These are phyloP conservation scores for Tinea trinotella DNA, from an alignment of 2,888 invertebrate species.

Conservation along the genomic window DNA sequence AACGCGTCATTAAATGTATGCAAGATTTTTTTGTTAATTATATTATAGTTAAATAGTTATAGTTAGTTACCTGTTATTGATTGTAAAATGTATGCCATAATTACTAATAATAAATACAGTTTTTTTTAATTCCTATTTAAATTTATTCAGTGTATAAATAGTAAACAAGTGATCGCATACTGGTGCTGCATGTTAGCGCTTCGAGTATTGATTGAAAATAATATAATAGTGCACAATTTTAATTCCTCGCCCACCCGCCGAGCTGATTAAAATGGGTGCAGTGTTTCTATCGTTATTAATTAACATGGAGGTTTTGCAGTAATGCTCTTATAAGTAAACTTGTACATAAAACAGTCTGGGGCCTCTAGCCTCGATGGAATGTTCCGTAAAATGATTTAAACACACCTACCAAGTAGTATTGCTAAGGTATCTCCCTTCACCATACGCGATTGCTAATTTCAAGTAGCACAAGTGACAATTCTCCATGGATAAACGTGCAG, in stretches of 20 bases:
- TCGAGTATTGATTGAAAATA: slow-evolving; percentile 4
- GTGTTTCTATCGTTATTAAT: slow-evolving; percentile 19
- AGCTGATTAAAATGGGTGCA: slow-evolving; percentile 16
- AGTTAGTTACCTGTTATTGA: no score
- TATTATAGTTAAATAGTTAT: no score
- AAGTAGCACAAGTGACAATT: not conserved
- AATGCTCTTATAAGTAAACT: slow-evolving; percentile 18
- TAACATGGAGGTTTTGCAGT: slow-evolving; percentile 14
- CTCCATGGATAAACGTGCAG: no score
- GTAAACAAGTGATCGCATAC: slow-evolving; percentile 32
- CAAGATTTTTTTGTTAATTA: not conserved
- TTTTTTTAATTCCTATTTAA: slow-evolving; percentile 29
- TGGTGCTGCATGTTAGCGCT: not conserved
- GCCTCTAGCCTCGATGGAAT: slow-evolving; percentile 9
- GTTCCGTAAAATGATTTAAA: slow-evolving; percentile 11
- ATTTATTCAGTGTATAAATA: slow-evolving; percentile 37
- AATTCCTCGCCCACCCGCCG: slow-evolving; percentile 13
- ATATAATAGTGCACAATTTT: not conserved
- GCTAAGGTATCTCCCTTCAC: slow-evolving; percentile 8
- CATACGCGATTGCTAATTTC: not conserved
- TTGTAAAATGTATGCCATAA: no score
- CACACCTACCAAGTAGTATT: not conserved
- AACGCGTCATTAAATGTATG: not conserved
- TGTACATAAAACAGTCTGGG: slow-evolving; percentile 5
- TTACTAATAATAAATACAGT: no score